Percentiles rank a stretch among this genome's conserved stretches.
These are phyloP conservation scores for Mimachlamys varia DNA, from an alignment of 2,888 invertebrate genomes.

Conservation along the genomic window DNA sequence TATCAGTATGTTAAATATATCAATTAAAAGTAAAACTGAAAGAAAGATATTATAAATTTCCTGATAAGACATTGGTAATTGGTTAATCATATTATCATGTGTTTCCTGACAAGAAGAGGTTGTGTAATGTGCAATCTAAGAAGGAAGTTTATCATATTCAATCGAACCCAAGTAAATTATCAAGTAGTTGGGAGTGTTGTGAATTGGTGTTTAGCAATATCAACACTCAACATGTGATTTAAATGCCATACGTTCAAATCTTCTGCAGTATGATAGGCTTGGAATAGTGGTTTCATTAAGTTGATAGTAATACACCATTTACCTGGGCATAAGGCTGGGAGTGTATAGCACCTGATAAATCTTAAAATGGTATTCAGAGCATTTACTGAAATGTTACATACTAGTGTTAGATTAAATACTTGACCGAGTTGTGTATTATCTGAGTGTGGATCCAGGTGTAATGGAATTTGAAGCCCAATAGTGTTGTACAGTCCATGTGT, in stretches of 20 bases:
- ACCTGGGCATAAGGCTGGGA: background rate
- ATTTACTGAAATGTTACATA: conserved; percentile 31
- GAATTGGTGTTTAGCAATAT: conserved; percentile 31
- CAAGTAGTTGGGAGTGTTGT: background rate
- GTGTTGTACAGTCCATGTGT: background rate
- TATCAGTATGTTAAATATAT: no score
- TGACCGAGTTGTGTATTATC: conserved; percentile 1
- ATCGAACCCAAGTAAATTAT: background rate
- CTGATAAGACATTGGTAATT: no score
- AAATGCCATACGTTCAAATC: background rate
- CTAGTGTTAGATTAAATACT: conserved; percentile 29
- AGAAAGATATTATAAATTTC: no score
- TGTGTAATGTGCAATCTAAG: background rate
- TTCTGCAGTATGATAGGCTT: conserved; percentile 19
- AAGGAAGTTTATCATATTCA: conserved; percentile 12
- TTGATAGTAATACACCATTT: conserved; percentile 4
- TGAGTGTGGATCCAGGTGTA: conserved; percentile 16
- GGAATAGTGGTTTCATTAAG: background rate
- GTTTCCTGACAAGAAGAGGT: background rate
- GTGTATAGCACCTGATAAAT: conserved; percentile 17
- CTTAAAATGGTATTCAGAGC: conserved; percentile 31
- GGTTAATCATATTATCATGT: no score
- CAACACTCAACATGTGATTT: conserved; percentile 20
- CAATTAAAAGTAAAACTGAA: no score
- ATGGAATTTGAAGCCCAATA: conserved; percentile 2